Evolutionary conservation across 2,797 vertebrate genomes (phyloP).

Genomic region (Cossypha polioptera): DNA sequence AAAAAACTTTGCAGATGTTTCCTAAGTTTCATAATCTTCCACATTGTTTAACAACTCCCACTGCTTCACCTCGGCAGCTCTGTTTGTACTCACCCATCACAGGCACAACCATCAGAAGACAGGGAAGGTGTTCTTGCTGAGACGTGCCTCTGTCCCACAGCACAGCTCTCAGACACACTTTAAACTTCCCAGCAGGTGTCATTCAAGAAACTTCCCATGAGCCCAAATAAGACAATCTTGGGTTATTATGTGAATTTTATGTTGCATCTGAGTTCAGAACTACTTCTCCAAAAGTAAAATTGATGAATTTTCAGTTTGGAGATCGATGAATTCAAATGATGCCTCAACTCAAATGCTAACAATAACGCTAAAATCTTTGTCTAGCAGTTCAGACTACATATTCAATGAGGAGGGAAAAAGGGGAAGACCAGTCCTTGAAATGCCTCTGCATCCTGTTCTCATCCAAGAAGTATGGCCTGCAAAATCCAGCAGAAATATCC

Average conservation of each 20-base stretch:
- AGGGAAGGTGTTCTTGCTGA: fast-evolving
- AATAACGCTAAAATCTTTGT: neutral
- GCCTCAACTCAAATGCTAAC: neutral
- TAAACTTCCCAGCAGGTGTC: neutral
- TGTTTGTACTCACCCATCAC: neutral
- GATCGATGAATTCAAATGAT: neutral
- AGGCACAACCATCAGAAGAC: fast-evolving
- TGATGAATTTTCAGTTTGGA: neutral
- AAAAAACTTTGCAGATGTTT: neutral
- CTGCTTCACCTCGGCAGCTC: neutral
- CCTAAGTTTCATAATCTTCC: neutral
- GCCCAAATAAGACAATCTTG: neutral
- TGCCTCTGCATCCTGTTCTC: neutral
- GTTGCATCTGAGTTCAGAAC: neutral
- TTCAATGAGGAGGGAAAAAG: neutral
- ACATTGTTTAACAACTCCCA: neutral
- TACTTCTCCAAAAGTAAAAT: neutral
- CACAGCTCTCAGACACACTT: neutral
- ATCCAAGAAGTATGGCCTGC: neutral
- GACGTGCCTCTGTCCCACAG: neutral
- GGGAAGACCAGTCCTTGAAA: neutral
- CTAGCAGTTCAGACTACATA: neutral
- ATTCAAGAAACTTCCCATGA: neutral
- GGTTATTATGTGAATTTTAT: neutral
- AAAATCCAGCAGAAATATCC: neutral